Conservation (phyloP, 2,888 invertebrate species). For the Coelogynopora nodosa region DNA sequence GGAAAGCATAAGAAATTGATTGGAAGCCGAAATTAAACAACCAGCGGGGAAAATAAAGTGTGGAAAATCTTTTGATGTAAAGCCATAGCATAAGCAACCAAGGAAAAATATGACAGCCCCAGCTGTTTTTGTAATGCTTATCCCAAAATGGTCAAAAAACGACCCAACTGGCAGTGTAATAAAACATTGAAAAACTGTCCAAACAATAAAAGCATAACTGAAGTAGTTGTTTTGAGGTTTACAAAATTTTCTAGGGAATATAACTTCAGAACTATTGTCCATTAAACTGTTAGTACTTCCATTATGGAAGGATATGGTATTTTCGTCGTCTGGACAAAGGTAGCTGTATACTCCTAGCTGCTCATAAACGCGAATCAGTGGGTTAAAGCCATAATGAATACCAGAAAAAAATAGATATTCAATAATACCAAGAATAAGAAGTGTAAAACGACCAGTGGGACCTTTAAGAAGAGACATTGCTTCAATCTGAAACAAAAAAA, state of each 20-base stretch:
- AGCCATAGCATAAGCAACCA: slow-evolving; percentile 9
- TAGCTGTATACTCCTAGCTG: not conserved
- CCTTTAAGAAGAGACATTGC: not conserved
- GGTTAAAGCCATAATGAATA: not conserved
- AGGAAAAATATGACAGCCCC: slow-evolving; percentile 6
- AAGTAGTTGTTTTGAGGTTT: slow-evolving; percentile 22
- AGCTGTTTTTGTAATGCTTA: not conserved
- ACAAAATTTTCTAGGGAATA: too few relatives aligned
- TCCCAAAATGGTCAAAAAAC: slow-evolving; percentile 26
- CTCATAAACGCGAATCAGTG: not conserved
- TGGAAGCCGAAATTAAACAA: not conserved
- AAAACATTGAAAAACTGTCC: not conserved
- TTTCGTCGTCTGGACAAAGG: not conserved
- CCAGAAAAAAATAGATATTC: not conserved
- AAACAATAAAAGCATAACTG: slow-evolving; percentile 8
- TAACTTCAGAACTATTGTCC: too few relatives aligned
- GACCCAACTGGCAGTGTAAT: not conserved
- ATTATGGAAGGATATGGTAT: not conserved
- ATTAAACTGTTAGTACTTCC: too few relatives aligned
- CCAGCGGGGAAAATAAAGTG: slow-evolving; percentile 24
- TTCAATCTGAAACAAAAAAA: not conserved
- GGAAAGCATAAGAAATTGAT: slow-evolving; percentile 24
- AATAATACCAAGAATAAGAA: not conserved
- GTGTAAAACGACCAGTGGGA: not conserved
- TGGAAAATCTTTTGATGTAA: not conserved